These are phyloP conservation scores for Euplagia quadripunctaria DNA, from an alignment of 2,888 invertebrate genomes.

Conservation along the genomic window DNA sequence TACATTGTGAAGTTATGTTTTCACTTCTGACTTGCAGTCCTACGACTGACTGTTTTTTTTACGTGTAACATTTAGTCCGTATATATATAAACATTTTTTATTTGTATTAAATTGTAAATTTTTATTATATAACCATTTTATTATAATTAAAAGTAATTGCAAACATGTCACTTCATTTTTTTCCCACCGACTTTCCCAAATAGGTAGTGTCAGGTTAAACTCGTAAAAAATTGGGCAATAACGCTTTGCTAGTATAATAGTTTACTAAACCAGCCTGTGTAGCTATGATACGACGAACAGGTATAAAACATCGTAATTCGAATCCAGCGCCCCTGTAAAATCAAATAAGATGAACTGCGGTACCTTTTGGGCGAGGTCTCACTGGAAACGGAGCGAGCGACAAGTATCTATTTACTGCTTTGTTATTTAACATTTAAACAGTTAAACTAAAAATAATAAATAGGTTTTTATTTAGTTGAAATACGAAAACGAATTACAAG, in stretches of 20 bases:
- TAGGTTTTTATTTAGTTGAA: too few species aligned
- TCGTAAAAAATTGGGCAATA: background rate
- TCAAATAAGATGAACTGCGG: constrained; percentile 49
- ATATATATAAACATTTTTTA: too few species aligned
- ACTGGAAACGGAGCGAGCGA: constrained; percentile 15
- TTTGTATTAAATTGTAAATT: too few species aligned
- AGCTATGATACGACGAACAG: constrained; percentile 21
- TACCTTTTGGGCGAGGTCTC: background rate
- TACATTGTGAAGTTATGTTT: too few species aligned
- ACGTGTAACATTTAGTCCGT: too few species aligned
- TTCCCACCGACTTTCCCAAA: background rate
- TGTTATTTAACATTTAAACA: too few species aligned
- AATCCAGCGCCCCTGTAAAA: constrained; percentile 43
- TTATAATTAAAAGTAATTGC: too few species aligned
- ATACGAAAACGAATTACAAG: too few species aligned
- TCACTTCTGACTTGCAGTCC: too few species aligned
- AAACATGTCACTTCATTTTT: too few species aligned
- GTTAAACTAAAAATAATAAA: background rate
- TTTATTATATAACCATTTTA: too few species aligned
- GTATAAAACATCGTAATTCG: constrained; percentile 42
- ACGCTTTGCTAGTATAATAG: constrained; percentile 17
- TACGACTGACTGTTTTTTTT: too few species aligned
- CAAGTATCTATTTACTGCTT: background rate
- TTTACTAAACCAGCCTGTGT: constrained; percentile 18
- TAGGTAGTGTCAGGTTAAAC: background rate